Evolutionary conservation across 2,113 vertebrate species (phyloP), one percentile per base, ranked within the genome.

Genomic region (Uropsilus gracilis): DNA sequence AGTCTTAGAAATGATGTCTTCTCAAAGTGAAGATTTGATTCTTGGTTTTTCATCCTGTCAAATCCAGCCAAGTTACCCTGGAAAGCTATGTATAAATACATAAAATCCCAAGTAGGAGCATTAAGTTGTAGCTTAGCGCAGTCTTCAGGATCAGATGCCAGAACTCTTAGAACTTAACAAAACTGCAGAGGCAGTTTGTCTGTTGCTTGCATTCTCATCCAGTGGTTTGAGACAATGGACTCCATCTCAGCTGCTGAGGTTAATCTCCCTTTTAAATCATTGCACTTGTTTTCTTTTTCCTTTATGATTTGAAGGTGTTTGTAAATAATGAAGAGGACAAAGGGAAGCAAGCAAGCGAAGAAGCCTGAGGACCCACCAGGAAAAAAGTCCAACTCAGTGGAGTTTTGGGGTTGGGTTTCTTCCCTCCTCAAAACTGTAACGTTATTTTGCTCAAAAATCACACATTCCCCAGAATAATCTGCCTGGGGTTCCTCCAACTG

Each of bases 51-150:
- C 28, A 68, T 71, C 68, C 37, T 55, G 30, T 63, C 32, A 4
- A 82, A 39, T 94, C 73, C 42, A 91, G 76, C 42, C 72, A 90
- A 42, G 34, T 34, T 32, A 89, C 37, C 10, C 75, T 76, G 32
- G 69, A 93, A 75, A 92, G 68, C 71, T 69, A n/a, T 34, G 18
- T 66, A 50, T 75, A 94, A 84, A 84, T 80, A 94, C 24, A 87
- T 55, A 59, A 94, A 81, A 78, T 71, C 28, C 24, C 82, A 48
- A 76, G 16, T 50, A 72, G 87, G 86, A 86, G 69, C 91, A 90
- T 85, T 55, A 72, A 85, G 34, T 93, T 48, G 39, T 7, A 82
- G 48, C 1, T 69, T 87, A 94, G 18, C 34, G 72, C 10, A 57
- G 11, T 48, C 66, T 91, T 82, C 17, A 22, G 30, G 72, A n/a